Percentiles rank a stretch among this genome's conserved stretches.
These are phyloP conservation scores for Micromys minutus DNA, from an alignment of 2,113 vertebrate genomes.

Conservation along the genomic window DNA sequence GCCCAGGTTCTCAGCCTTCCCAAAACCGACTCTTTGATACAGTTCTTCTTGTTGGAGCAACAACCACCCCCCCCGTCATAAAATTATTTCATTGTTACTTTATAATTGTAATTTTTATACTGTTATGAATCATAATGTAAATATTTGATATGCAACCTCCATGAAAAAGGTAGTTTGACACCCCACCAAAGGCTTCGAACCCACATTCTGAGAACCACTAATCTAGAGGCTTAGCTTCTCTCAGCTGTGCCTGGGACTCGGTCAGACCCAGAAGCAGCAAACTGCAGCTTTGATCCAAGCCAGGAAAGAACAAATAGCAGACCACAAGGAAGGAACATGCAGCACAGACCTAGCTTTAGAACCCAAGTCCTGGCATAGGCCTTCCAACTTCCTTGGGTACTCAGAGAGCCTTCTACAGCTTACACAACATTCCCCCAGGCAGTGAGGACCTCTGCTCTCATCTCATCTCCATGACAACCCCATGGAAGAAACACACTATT, in stretches of 20 bases:
- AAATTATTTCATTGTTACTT: not conserved
- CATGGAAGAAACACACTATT: accelerated
- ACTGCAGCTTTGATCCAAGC: not conserved
- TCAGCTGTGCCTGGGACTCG: not conserved
- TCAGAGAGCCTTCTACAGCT: not conserved
- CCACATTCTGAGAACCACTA: not conserved
- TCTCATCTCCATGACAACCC: not conserved
- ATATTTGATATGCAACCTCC: not conserved
- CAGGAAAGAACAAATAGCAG: not conserved
- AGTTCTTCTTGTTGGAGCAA: not conserved
- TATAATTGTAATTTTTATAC: not conserved
- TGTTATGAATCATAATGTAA: not conserved
- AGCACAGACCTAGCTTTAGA: not conserved
- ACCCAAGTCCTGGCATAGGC: not conserved
- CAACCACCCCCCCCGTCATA: too few species aligned
- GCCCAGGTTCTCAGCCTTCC: not conserved
- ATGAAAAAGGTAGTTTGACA: not conserved
- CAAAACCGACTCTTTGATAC: not conserved
- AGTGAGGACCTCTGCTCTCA: not conserved
- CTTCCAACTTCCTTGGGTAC: not conserved
- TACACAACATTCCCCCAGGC: not conserved
- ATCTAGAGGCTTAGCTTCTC: not conserved
- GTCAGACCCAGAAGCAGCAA: not conserved
- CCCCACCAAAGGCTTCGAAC: not conserved
- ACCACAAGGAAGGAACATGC: accelerated